Percentiles rank a stretch among this genome's conserved stretches.
Evolutionary conservation across 2,888 invertebrate species (phyloP).

Genomic region (Eupithecia centaureata): DNA sequence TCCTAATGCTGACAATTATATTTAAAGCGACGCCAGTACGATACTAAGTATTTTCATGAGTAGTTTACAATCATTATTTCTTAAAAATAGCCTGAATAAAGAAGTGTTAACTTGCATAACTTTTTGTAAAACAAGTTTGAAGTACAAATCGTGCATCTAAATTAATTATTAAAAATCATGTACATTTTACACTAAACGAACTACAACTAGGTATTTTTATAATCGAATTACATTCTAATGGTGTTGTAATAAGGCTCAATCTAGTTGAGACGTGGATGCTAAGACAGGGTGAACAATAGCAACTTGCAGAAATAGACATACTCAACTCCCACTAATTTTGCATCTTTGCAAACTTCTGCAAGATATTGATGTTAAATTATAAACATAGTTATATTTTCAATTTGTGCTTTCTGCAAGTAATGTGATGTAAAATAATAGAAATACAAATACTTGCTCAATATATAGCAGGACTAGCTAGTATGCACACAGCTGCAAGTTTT

Average conservation of each 20-base stretch:
- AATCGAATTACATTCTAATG: background rate
- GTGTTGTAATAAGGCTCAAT: background rate
- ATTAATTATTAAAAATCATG: background rate
- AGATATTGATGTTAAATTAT: too few species aligned
- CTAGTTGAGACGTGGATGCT: background rate
- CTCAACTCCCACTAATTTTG: background rate
- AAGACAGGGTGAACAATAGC: background rate
- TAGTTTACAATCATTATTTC: background rate
- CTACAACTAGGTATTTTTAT: conserved; percentile 4
- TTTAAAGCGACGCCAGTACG: background rate
- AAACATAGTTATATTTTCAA: too few species aligned
- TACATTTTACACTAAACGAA: background rate
- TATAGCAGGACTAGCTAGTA: background rate
- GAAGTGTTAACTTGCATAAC: background rate
- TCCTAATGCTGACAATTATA: background rate
- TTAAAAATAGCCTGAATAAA: background rate
- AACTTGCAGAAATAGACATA: background rate
- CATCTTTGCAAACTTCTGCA: too few species aligned
- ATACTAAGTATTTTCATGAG: background rate
- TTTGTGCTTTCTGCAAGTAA: background rate
- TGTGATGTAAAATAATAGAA: background rate
- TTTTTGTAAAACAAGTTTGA: background rate
- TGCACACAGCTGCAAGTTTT: background rate
- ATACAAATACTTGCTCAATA: background rate
- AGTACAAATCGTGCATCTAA: background rate